A percentile compares a stretch with the other conserved stretches of the same genome.
Evolutionary conservation across 2,888 invertebrate species (phyloP).

Genomic region (Drosophila siamana): DNA sequence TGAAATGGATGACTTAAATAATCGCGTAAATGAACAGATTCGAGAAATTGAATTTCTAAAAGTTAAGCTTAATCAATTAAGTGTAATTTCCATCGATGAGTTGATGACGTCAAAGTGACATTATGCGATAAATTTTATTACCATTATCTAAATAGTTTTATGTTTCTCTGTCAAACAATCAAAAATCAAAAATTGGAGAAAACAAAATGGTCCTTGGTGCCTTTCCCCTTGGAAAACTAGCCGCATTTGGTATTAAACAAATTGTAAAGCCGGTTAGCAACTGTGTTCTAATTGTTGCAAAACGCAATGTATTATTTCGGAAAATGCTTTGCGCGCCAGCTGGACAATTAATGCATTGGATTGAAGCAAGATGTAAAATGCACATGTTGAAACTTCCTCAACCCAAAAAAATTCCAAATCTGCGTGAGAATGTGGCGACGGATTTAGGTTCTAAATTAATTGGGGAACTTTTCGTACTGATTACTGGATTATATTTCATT

Average conservation of each 20-base stretch:
- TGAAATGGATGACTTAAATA: slow-evolving; percentile 26
- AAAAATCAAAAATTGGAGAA: slow-evolving; percentile 20
- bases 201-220: slow-evolving; percentile 45
- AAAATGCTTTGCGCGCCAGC: slow-evolving; percentile 46
- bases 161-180: slow-evolving; percentile 18
- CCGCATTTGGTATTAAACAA: slow-evolving; percentile 43
- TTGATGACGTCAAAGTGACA: background rate
- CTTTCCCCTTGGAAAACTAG: slow-evolving; percentile 51
- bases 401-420: slow-evolving; percentile 43
- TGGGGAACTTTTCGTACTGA: slow-evolving; percentile 46
- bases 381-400: slow-evolving; percentile 49
- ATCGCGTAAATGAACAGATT: slow-evolving; percentile 39
- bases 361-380: slow-evolving; percentile 55
- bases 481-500: slow-evolving; percentile 27
- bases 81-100: background rate
- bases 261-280: slow-evolving; percentile 41
- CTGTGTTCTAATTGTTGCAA: slow-evolving; percentile 33
- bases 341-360: slow-evolving; percentile 51
- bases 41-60: slow-evolving; percentile 47
- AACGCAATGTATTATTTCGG: slow-evolving; percentile 35
- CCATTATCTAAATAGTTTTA: background rate
- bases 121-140: background rate
- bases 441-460: slow-evolving; percentile 49
- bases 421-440: slow-evolving; percentile 40
- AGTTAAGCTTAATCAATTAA: slow-evolving; percentile 5